Evolutionary conservation across 2,888 invertebrate genomes (phyloP), one percentile per base, ranked within the genome.

Genomic region (Druceiella hillmani): DNA sequence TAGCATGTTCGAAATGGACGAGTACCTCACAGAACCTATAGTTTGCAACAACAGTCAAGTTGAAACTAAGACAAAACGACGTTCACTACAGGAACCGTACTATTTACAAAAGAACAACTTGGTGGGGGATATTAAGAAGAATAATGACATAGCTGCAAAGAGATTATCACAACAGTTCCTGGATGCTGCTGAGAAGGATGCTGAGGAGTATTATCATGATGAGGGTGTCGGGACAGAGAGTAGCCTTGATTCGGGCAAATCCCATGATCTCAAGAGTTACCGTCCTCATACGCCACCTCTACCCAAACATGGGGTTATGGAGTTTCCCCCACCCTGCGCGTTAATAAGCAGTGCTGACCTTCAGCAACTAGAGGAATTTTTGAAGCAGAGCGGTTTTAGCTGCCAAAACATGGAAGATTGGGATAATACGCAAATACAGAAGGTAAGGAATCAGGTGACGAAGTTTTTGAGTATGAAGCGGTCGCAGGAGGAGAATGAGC

Each of bases 1-100:
- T 56, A 88, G 88, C 54, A 85, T 87, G 84, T 83, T 85, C 53
- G 87, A 87, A 61, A 76, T 81, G 69, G 78, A 78, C 43, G 74
- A 75, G 38, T 67, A 76, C 28, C 53, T 67, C 33, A 66, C 68
- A 58, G 76, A 78, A 51, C 64, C 66, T 5, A 45, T 65, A 15
- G 59, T 61, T 12, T 70, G 68, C 32, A 64, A 62, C 59, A 66
- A 57, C 55, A 68, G 55, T 56, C 66, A 62, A 50, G 73, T 55
- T 31, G 71, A 66, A 57, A 68, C 57, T 53, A 78, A 62, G 60
- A 69, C 65, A 42, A 87, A 87, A 55, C 67, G 86, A 32, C 75
- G 82, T 59, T 85, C 86, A n/a, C 60, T 86, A 33, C 85, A 83
- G 56, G 87, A 87, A 53, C 82, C 84, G 1, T 80, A 81, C 50